Evolutionary conservation across 23 tunicate species (phyloP).

Genomic region (Diplosoma virens): DNA sequence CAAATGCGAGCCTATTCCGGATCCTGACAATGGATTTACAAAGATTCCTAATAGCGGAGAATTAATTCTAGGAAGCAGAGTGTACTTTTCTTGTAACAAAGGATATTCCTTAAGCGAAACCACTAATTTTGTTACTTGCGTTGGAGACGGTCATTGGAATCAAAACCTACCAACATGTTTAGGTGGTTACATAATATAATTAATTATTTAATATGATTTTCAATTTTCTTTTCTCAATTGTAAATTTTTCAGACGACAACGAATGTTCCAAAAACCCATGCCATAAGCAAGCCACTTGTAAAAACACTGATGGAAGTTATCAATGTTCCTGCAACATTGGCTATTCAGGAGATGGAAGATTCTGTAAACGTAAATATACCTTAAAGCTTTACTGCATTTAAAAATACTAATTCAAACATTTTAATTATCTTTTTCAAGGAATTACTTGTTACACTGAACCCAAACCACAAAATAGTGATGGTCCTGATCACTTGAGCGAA

Average conservation of each 20-base stretch:
- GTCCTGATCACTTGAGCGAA: background rate
- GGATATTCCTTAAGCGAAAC: background rate
- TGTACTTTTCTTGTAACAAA: slow-evolving; percentile 1
- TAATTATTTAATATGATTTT: too few relatives aligned
- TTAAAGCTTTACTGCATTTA: background rate
- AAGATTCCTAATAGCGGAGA: background rate
- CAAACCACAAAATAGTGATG: background rate
- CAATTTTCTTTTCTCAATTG: background rate
- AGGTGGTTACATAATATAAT: too few relatives aligned
- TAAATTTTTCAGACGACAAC: slow-evolving; percentile 20
- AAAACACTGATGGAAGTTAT: slow-evolving; percentile 48
- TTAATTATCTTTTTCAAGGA: background rate
- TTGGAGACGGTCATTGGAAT: background rate
- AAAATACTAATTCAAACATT: background rate
- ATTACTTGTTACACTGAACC: background rate
- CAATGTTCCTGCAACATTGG: slow-evolving; percentile 45
- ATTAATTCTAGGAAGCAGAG: background rate
- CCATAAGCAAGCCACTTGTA: slow-evolving; percentile 40
- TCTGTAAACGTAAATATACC: slow-evolving; percentile 30
- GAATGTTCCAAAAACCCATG: slow-evolving; percentile 44
- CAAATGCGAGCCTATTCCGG: background rate
- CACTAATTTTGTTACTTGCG: background rate
- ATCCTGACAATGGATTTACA: slow-evolving; percentile 5
- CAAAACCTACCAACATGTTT: background rate
- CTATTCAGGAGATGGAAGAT: slow-evolving; percentile 31